A percentile compares a stretch with the other conserved stretches of the same genome.
phyloP scores from a whole-genome alignment of 1,140 invertebrate genomes.

The Euura lappo region DNA sequence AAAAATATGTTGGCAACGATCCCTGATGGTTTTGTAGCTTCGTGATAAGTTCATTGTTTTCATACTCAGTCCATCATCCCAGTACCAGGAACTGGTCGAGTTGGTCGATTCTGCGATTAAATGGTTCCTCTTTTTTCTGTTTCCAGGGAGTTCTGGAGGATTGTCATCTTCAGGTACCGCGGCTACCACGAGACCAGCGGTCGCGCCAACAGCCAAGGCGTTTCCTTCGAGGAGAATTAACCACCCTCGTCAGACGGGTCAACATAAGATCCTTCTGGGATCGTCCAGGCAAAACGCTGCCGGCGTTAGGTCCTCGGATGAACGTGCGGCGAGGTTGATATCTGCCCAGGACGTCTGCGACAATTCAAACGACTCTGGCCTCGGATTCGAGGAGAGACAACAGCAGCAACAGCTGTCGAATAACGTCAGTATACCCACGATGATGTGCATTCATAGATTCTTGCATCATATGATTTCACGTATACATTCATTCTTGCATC shows the following conservation, averaged over 20 bases:
- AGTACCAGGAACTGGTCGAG: too few species aligned
- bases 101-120: too few species aligned
- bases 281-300: slow-evolving; percentile 17
- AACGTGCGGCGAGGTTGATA: slow-evolving; percentile 36
- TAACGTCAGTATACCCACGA: not conserved
- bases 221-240: not conserved
- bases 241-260: not conserved
- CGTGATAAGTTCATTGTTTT: too few species aligned
- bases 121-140: not conserved
- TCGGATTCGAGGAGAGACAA: slow-evolving; percentile 73
- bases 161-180: not conserved
- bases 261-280: not conserved
- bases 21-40: too few species aligned
- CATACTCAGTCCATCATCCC: too few species aligned
- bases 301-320: slow-evolving; percentile 43
- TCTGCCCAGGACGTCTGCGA: slow-evolving; percentile 65
- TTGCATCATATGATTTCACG: too few species aligned
- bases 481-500: too few species aligned
- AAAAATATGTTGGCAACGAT: too few species aligned
- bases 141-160: not conserved
- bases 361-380: slow-evolving; percentile 84
- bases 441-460: too few species aligned
- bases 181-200: not conserved
- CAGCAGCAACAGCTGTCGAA: slow-evolving; percentile 38
- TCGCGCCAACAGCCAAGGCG: not conserved